Conservation (phyloP, 2,888 invertebrate genomes). For the Dasypolia templi region DNA sequence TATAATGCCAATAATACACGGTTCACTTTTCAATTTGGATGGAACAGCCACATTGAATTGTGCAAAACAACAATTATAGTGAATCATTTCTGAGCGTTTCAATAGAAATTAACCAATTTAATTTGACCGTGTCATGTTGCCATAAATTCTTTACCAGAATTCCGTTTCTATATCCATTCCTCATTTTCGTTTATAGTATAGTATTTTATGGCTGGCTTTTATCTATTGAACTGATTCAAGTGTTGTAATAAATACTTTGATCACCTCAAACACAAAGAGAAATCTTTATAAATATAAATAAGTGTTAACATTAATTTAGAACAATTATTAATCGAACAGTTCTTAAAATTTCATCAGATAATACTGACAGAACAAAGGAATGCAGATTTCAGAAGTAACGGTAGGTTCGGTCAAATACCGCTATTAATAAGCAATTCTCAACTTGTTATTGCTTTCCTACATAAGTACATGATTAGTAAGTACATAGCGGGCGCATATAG, state of each 20-base stretch:
- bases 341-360: background rate
- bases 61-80: background rate
- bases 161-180: slow-evolving; percentile 16
- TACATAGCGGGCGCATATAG: background rate
- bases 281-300: background rate
- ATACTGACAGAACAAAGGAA: background rate
- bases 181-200: slow-evolving; percentile 4
- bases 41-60: background rate
- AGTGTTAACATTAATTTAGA: slow-evolving; percentile 7
- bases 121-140: background rate
- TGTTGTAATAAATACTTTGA: background rate
- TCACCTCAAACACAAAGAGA: background rate
- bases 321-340: background rate
- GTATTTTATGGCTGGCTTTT: background rate
- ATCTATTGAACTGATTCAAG: slow-evolving; percentile 1
- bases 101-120: slow-evolving; percentile 1
- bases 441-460: too few species aligned
- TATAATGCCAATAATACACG: background rate
- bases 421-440: background rate
- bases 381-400: background rate
- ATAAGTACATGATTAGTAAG: slow-evolving; percentile 1
- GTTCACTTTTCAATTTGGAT: background rate
- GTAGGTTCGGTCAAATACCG: background rate
- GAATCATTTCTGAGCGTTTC: background rate
- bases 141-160: background rate